These are phyloP conservation scores for Chironomus riparius DNA, from an alignment of 2,888 invertebrate species.

Conservation along the genomic window DNA sequence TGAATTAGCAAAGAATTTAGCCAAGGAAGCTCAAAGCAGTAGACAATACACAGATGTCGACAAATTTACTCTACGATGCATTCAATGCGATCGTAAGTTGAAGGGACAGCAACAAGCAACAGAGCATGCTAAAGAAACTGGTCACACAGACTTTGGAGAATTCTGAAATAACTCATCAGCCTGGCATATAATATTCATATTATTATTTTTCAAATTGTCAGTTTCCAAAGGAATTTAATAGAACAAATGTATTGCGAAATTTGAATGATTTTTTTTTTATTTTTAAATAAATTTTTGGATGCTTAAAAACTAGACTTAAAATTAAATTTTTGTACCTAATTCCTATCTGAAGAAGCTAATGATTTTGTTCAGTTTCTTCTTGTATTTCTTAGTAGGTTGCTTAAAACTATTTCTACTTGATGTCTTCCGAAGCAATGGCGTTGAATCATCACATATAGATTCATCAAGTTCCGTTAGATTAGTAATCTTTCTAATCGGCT, in stretches of 20 bases:
- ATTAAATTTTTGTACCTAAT: background rate
- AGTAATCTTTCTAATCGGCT: background rate
- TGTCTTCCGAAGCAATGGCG: background rate
- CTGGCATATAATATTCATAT: background rate
- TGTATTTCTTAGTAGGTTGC: background rate
- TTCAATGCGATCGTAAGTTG: constrained; percentile 65
- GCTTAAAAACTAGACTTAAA: background rate
- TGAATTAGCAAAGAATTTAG: constrained; percentile 73
- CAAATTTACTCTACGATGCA: constrained; percentile 75
- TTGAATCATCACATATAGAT: background rate
- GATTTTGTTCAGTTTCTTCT: background rate
- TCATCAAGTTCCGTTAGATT: background rate
- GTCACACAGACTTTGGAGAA: constrained; percentile 74
- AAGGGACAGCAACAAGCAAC: constrained; percentile 76
- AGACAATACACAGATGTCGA: constrained; percentile 80
- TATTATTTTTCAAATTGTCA: background rate
- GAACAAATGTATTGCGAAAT: background rate
- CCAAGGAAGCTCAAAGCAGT: constrained; percentile 56
- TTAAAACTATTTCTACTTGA: background rate
- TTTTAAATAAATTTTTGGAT: background rate
- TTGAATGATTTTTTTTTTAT: background rate
- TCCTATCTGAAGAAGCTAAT: background rate
- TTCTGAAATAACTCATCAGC: constrained; percentile 42
- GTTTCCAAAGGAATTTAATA: background rate
- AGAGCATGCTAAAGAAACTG: constrained; percentile 74